These are phyloP conservation scores for Lepidochrysops patricia DNA, from an alignment of 2,888 invertebrate species.

Conservation along the genomic window DNA sequence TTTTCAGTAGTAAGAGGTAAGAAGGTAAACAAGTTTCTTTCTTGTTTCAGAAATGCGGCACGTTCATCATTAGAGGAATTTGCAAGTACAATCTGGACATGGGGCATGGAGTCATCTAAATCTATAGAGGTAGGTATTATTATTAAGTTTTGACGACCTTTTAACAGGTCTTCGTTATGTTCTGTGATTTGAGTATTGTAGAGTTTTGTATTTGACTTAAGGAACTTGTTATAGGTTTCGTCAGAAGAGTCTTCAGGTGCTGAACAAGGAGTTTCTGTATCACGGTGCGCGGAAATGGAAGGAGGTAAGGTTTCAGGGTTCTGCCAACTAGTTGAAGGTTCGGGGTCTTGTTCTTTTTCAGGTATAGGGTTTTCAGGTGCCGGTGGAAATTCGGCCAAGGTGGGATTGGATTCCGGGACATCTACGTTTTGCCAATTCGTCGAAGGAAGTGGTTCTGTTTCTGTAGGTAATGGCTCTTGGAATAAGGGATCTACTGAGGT, in stretches of 20 bases:
- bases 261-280: constrained; percentile 15
- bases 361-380: no score
- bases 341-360: no score
- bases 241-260: constrained; percentile 6
- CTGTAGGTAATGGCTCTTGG: no score
- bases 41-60: constrained; percentile 14
- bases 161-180: constrained; percentile 15
- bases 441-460: no score
- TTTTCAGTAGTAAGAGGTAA: constrained; percentile 11
- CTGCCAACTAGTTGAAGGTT: no score
- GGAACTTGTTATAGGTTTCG: neutral
- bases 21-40: constrained; percentile 14
- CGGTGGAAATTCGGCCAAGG: no score
- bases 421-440: no score
- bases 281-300: neutral
- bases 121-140: constrained; percentile 18
- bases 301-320: no score
- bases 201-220: constrained; percentile 4
- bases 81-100: constrained; percentile 13
- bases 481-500: no score
- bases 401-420: no score
- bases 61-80: neutral
- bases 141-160: constrained; percentile 12
- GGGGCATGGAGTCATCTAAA: constrained; percentile 18
- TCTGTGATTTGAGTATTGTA: constrained; percentile 13